Conservation (phyloP, 2,797 vertebrate species). For the Rhinoraja longicauda region DNA sequence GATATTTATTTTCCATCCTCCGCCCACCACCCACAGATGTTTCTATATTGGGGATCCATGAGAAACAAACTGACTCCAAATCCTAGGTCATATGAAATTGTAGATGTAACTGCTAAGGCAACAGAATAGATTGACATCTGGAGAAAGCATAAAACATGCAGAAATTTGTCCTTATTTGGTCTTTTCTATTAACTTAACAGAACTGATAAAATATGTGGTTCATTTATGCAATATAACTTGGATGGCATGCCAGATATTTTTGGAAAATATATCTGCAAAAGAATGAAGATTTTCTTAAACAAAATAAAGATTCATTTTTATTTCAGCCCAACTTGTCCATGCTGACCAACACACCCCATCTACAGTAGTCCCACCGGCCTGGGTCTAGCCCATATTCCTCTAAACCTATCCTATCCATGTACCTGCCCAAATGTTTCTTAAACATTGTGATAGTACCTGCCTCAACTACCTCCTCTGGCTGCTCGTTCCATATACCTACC, state of each 20-base stretch:
- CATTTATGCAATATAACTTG: neutral
- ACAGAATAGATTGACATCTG: neutral
- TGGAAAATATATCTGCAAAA: neutral
- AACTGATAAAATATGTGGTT: neutral
- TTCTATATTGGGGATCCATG: neutral
- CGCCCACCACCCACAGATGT: neutral
- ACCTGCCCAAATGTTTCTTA: too few relatives aligned
- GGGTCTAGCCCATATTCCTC: too few relatives aligned
- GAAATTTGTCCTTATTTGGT: neutral
- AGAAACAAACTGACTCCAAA: neutral
- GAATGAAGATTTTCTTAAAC: neutral
- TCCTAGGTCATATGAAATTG: neutral
- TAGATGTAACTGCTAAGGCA: neutral
- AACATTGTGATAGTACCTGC: too few relatives aligned
- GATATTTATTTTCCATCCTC: neutral
- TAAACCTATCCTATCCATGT: too few relatives aligned
- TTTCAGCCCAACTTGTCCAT: neutral
- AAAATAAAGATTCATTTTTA: neutral
- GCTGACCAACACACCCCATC: too few relatives aligned
- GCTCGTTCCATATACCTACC: too few relatives aligned
- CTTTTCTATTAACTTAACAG: neutral
- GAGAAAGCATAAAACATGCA: neutral
- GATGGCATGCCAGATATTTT: neutral
- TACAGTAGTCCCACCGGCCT: too few relatives aligned
- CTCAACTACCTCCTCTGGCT: too few relatives aligned